Conservation (phyloP, 1,140 invertebrate genomes). For the Daktulosphaira vitifoliae region DNA sequence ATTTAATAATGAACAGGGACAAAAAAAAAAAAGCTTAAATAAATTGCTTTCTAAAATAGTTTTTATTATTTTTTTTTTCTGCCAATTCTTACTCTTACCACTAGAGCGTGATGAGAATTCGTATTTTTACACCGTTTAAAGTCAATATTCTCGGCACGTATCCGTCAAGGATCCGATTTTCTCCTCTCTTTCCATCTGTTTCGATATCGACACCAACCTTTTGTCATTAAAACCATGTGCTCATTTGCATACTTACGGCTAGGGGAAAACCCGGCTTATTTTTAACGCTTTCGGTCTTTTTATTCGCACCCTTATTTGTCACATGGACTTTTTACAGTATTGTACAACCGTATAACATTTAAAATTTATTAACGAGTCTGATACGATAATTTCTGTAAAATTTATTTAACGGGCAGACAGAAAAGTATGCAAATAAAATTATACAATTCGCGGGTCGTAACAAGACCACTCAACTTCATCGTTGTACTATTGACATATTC, state of each 20-base stretch:
- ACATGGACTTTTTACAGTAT: no score
- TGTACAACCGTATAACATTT: no score
- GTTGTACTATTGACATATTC: no score
- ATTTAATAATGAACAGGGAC: conserved; percentile 26
- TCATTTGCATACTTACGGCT: conserved; percentile 8
- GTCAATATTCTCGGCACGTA: conserved; percentile 23
- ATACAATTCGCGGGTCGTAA: no score
- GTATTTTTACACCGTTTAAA: not conserved
- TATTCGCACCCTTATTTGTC: no score
- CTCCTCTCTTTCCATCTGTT: not conserved
- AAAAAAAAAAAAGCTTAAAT: conserved; percentile 16
- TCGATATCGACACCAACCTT: conserved; percentile 16
- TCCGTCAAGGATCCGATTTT: conserved; percentile 30
- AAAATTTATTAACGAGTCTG: no score
- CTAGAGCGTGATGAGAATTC: conserved; percentile 16
- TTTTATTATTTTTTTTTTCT: not conserved
- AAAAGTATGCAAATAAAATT: no score
- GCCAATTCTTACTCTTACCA: conserved; percentile 22
- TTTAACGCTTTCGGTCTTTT: no score
- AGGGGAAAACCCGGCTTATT: conserved; percentile 11
- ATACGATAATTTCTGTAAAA: no score
- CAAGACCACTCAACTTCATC: no score
- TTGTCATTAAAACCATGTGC: conserved; percentile 20
- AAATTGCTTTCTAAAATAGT: conserved; percentile 23
- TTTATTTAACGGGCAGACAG: no score